Base-by-base conservation (phyloP, 2,797 vertebrate genomes). In the Schizothorax lantsangensis region DNA sequence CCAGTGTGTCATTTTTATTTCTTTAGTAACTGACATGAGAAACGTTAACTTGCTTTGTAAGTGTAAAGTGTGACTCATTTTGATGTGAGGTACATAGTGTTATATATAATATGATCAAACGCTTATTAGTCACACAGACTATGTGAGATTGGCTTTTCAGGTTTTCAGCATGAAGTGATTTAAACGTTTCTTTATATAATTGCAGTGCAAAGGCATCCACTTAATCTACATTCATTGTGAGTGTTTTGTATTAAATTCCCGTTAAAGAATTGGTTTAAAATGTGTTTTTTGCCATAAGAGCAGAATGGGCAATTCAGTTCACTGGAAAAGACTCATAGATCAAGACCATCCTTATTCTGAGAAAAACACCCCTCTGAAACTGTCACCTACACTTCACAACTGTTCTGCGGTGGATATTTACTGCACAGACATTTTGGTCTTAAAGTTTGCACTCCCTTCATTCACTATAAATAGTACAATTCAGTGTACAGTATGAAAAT, bases 331-430 rank as follows among this genome's bases (percentile, higher is more conserved):
- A 19, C 11, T 23, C n/a, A 54, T 11, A 77, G 6, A 33, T 7
- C 6, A 73, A 73, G 40, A 26, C 10, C 15, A 1, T 17, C 19
- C 14, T 47, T 62, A n/a, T 83, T 83, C 69, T 64, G 54, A 74
- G 71, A 83, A 83, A 47, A 72, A 30, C 52, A 14, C 12, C 26
- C 54, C 9, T 45, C 11, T 57, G 71, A 83, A 74, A 62, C 52
- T 62, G 9, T 8, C 49, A 0, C 71, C 52, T 33, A 19, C 5
- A 69, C 4, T 40, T 82, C 47, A 71, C 68, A 73, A 40, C 3
- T 23, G 6, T 66, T 52, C 1, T 73, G 49, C 6, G n/a, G 68
- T 3, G 17, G 36, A n/a, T 57, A 43, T 62, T 45, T 62, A 30
- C 5, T 59, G 52, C 69, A 12, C 10, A 72, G 81, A 1, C 6